Evolutionary conservation across 2,888 invertebrate species (phyloP).

Genomic region (Drosophila phalerata): DNA sequence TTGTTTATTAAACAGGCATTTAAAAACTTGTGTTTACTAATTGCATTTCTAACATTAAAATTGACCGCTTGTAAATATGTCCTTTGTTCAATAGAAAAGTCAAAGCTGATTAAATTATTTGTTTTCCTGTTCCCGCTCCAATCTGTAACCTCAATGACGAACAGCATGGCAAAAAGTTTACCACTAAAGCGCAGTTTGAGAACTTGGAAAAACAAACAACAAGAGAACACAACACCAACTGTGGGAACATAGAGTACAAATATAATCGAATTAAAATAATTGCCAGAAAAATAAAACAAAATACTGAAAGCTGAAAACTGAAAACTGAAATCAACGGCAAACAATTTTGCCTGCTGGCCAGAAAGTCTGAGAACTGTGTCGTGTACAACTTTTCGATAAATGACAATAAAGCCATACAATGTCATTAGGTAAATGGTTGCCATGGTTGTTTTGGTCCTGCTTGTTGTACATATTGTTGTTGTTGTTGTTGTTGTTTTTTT

Average conservation of each 20-base stretch:
- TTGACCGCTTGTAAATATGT: constrained; percentile 18
- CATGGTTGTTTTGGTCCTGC: constrained; percentile 35
- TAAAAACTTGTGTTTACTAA: not conserved
- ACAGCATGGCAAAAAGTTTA: constrained; percentile 20
- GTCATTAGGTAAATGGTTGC: constrained; percentile 76
- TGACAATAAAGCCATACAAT: constrained; percentile 79
- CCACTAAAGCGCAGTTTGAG: constrained; percentile 40
- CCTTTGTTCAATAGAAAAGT: constrained; percentile 27
- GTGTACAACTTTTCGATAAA: constrained; percentile 75
- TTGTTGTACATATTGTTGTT: not conserved
- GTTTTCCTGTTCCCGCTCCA: constrained; percentile 6
- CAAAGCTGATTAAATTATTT: constrained; percentile 57
- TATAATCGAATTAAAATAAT: constrained; percentile 77
- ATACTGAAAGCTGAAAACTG: constrained; percentile 17
- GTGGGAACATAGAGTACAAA: constrained; percentile 39
- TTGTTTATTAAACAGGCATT: not conserved
- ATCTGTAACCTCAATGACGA: constrained; percentile 6
- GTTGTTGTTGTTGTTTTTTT: constrained; percentile 16
- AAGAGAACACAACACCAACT: constrained; percentile 16
- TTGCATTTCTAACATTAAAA: not conserved
- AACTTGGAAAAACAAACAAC: constrained; percentile 46
- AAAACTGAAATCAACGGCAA: constrained; percentile 61
- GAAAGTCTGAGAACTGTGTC: constrained; percentile 26
- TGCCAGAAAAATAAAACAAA: constrained; percentile 49
- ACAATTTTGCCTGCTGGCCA: constrained; percentile 54